These are phyloP conservation scores for Apodemus sylvaticus DNA, from an alignment of 2,113 vertebrate species.

Conservation along the genomic window DNA sequence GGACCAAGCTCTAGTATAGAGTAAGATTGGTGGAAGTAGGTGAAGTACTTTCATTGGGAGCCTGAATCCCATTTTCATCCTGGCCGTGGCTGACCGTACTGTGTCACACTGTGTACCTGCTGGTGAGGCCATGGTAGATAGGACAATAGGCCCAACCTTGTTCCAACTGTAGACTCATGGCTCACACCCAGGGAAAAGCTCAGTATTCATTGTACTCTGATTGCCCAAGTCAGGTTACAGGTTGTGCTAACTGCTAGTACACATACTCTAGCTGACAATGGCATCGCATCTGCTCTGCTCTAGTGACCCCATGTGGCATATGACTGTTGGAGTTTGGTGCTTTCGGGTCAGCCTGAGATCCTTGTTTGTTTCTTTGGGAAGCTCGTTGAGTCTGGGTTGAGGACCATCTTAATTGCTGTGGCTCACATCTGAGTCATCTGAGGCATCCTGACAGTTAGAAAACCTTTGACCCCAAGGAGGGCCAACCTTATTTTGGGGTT, in stretches of 20 bases:
- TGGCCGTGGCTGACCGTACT: background rate
- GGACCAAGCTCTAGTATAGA: background rate
- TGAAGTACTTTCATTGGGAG: background rate
- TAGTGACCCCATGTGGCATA: background rate
- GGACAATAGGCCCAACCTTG: background rate
- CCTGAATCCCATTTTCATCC: background rate
- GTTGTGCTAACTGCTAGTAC: background rate
- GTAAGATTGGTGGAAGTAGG: background rate
- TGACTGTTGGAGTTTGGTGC: background rate
- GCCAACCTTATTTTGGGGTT: background rate
- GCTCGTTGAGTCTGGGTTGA: background rate
- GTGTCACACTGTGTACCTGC: background rate
- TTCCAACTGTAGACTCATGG: background rate
- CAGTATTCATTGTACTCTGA: background rate
- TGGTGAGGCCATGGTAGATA: background rate
- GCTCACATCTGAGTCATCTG: background rate
- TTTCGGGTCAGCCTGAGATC: background rate
- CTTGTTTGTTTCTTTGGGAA: background rate
- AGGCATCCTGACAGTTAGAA: background rate
- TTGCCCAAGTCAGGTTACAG: background rate
- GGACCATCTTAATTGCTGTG: background rate
- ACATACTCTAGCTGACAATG: background rate
- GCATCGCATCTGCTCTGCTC: background rate
- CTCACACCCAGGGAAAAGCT: background rate
- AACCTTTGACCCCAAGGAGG: background rate